phyloP scores from a whole-genome alignment of 2,113 vertebrate species.

The Rhynchomys soricoides region DNA sequence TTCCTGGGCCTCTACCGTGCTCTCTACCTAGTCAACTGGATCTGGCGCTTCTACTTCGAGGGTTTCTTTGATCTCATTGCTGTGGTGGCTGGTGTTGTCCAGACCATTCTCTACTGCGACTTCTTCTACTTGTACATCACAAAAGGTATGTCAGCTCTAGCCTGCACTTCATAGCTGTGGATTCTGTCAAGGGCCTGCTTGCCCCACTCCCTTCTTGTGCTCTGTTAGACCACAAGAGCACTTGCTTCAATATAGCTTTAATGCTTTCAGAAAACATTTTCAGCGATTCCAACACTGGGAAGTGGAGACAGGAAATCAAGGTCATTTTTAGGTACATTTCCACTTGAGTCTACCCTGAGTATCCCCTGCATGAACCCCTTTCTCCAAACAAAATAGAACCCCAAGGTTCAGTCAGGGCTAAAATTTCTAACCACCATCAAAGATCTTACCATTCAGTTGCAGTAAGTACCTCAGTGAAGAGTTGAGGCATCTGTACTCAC shows the following conservation, averaged over 20 bases:
- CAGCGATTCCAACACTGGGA: background rate
- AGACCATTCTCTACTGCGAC: constrained; percentile 99
- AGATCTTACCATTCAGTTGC: background rate
- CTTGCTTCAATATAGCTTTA: background rate
- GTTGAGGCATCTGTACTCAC: background rate
- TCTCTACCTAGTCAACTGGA: constrained; percentile 99
- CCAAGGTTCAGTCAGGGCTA: background rate
- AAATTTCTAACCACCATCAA: background rate
- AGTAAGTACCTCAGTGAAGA: background rate
- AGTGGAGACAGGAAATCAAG: background rate
- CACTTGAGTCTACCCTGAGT: background rate
- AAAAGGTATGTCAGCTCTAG: constrained; percentile 90
- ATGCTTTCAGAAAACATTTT: background rate
- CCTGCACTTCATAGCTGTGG: background rate
- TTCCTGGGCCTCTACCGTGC: constrained; percentile 98
- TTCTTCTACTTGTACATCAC: constrained; percentile 99
- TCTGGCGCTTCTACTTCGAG: constrained; percentile 99
- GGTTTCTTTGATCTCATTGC: constrained; percentile 99
- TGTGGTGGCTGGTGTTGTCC: constrained; percentile 97
- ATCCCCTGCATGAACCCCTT: too few relatives aligned
- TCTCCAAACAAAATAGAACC: background rate
- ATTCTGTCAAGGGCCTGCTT: background rate
- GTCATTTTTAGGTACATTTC: background rate
- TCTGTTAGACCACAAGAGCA: background rate
- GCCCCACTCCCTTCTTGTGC: background rate